Evolutionary conservation across 2,113 vertebrate genomes (phyloP).

Genomic region (Anser cygnoides): DNA sequence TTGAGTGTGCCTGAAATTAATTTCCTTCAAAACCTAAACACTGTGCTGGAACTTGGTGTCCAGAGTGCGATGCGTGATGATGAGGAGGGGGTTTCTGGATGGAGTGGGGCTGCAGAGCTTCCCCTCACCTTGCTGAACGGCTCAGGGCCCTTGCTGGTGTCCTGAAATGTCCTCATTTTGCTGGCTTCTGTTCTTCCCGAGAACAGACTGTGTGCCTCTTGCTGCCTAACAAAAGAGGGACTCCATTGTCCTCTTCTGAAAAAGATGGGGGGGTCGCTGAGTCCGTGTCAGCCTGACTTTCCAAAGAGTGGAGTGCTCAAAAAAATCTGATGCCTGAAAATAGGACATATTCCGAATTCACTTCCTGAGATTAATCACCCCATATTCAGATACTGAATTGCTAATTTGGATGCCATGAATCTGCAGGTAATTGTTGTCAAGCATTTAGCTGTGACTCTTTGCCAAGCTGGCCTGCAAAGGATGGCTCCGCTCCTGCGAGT

Average conservation of each 20-base stretch:
- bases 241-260: background rate
- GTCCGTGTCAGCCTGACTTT: background rate
- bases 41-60: background rate
- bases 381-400: background rate
- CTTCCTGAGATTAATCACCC: background rate
- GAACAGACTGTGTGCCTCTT: background rate
- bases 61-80: background rate
- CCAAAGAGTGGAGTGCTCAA: background rate
- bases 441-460: background rate
- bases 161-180: background rate
- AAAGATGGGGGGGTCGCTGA: background rate
- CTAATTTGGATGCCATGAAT: background rate
- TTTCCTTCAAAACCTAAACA: background rate
- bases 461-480: background rate
- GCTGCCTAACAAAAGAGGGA: background rate
- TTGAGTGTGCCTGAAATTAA: background rate
- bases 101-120: background rate
- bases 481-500: background rate
- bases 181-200: background rate
- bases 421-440: slow-evolving; percentile 22
- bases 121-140: background rate
- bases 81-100: background rate
- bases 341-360: background rate
- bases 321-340: slow-evolving; percentile 5
- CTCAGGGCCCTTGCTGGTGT: background rate